These are phyloP conservation scores for Maconellicoccus hirsutus DNA, from an alignment of 1,140 invertebrate genomes.

Conservation along the genomic window DNA sequence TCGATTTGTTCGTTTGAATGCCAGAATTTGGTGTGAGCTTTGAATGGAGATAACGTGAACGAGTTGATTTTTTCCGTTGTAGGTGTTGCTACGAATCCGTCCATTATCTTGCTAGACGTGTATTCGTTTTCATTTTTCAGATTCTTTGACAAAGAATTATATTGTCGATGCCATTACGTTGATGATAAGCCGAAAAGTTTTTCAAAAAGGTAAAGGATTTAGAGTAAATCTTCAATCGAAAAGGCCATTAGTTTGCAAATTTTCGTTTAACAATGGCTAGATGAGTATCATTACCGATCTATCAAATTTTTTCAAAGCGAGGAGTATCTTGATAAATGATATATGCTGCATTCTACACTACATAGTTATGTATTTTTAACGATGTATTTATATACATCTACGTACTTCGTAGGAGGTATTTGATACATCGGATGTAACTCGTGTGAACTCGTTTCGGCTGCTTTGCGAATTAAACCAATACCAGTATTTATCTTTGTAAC, in stretches of 20 bases:
- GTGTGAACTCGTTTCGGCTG: too few relatives aligned
- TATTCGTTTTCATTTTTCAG: too few relatives aligned
- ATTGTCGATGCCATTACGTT: not conserved
- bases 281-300: not conserved
- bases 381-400: not conserved
- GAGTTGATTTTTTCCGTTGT: too few relatives aligned
- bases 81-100: too few relatives aligned
- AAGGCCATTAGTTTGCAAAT: not conserved
- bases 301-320: not conserved
- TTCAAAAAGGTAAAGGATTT: not conserved
- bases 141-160: not conserved
- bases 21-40: too few relatives aligned
- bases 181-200: not conserved
- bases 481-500: too few relatives aligned
- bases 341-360: not conserved
- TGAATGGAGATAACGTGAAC: too few relatives aligned
- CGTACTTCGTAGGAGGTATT: too few relatives aligned
- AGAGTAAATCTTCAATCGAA: not conserved
- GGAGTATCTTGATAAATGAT: not conserved
- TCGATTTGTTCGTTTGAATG: too few relatives aligned
- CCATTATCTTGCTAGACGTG: too few relatives aligned
- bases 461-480: too few relatives aligned
- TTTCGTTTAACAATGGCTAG: not conserved
- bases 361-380: constrained; percentile 5
- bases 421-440: too few relatives aligned